These are phyloP conservation scores for Hirtodrosophila confusa DNA, from an alignment of 2,888 invertebrate species.

Conservation along the genomic window DNA sequence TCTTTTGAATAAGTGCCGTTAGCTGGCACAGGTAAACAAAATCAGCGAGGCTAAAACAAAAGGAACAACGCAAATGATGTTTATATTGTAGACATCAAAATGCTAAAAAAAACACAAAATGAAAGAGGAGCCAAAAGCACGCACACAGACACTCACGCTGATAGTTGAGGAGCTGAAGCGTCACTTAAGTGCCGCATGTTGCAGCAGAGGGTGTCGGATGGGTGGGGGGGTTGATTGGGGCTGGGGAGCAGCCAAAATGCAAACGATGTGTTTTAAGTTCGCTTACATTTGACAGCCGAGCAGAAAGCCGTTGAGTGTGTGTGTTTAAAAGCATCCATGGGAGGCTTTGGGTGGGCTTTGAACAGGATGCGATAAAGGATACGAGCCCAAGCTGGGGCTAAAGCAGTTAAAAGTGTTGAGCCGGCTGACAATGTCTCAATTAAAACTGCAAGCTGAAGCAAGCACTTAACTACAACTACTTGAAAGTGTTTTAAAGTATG, in stretches of 20 bases:
- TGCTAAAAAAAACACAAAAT: conserved; percentile 41
- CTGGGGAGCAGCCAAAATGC: conserved; percentile 55
- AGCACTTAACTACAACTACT: conserved; percentile 35
- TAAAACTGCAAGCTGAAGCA: conserved; percentile 58
- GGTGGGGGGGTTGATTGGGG: not conserved
- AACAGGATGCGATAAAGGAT: conserved; percentile 42
- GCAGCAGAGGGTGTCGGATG: not conserved
- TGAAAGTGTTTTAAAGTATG: conserved; percentile 36
- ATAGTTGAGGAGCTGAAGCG: conserved; percentile 77
- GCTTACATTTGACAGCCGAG: conserved; percentile 77
- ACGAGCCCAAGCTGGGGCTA: conserved; percentile 4
- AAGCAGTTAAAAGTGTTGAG: conserved; percentile 53
- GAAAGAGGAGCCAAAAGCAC: conserved; percentile 60
- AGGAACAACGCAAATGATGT: conserved; percentile 77
- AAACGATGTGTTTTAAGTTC: conserved; percentile 79
- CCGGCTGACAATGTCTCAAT: conserved; percentile 65
- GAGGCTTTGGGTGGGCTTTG: conserved; percentile 43
- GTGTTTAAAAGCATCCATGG: conserved; percentile 71
- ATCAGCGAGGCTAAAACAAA: conserved; percentile 74
- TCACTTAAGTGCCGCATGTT: conserved; percentile 70
- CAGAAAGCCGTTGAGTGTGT: conserved; percentile 62
- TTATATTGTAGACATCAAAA: conserved; percentile 75
- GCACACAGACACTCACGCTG: conserved; percentile 56
- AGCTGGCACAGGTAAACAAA: conserved; percentile 72
- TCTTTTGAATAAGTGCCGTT: conserved; percentile 46